Conservation (phyloP, 2,888 invertebrate genomes). For the Ernsta delagoae region DNA sequence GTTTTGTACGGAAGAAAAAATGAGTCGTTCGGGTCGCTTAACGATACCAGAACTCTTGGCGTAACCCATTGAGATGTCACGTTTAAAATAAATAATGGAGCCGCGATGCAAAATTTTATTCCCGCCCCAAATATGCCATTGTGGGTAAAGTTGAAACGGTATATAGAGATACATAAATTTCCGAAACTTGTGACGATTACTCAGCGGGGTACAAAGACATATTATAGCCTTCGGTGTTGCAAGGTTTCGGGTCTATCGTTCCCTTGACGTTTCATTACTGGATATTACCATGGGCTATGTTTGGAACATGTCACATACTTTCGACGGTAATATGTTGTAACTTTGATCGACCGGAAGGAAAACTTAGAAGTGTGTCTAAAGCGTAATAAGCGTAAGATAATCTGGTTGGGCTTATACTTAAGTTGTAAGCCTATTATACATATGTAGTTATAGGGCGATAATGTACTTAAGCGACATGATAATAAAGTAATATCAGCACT, state of each 20-base stretch:
- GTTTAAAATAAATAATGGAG: constrained; percentile 62
- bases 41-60: constrained; percentile 42
- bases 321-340: constrained; percentile 20
- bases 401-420: not conserved
- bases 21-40: constrained; percentile 31
- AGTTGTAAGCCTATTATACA: not conserved
- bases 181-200: constrained; percentile 62
- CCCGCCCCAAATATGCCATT: constrained; percentile 70
- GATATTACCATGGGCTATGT: constrained; percentile 21
- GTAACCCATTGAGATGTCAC: constrained; percentile 61
- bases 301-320: constrained; percentile 26
- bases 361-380: constrained; percentile 1
- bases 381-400: constrained; percentile 7
- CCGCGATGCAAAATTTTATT: constrained; percentile 58
- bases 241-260: constrained; percentile 33
- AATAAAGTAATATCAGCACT: too few relatives aligned
- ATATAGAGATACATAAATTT: constrained; percentile 59
- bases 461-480: too few relatives aligned
- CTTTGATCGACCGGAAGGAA: constrained; percentile 25
- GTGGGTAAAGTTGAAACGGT: constrained; percentile 47
- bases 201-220: constrained; percentile 61
- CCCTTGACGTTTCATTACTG: constrained; percentile 31
- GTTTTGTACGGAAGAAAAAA: too few relatives aligned
- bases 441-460: too few relatives aligned
- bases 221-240: constrained; percentile 43